Conservation (phyloP, 2,113 vertebrate species). For the Hepsetus odoe region DNA sequence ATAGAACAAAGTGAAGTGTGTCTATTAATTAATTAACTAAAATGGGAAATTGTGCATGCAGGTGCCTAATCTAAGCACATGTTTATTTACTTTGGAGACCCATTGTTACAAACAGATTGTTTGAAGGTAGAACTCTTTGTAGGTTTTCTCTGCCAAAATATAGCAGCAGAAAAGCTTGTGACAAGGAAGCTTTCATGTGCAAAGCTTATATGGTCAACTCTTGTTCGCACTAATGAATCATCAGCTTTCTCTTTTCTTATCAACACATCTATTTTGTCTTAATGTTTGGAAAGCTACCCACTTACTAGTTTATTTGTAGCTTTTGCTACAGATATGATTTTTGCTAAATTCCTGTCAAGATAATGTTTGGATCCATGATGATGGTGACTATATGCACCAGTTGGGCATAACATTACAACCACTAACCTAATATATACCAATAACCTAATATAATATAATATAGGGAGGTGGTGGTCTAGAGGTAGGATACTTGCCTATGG, state of each 20-base stretch:
- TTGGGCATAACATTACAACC: too few relatives aligned
- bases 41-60: background rate
- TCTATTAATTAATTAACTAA: background rate
- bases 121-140: background rate
- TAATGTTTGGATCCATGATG: too few relatives aligned
- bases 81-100: background rate
- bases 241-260: slow-evolving; percentile 9
- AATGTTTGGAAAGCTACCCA: background rate
- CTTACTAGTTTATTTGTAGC: too few relatives aligned
- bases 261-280: background rate
- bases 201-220: slow-evolving; percentile 30
- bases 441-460: too few relatives aligned
- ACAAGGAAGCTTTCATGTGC: slow-evolving; percentile 40
- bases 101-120: background rate
- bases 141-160: slow-evolving; percentile 10
- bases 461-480: too few relatives aligned
- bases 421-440: too few relatives aligned
- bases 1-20: background rate
- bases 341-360: too few relatives aligned
- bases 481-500: too few relatives aligned
- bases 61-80: background rate
- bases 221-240: slow-evolving; percentile 18
- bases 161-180: slow-evolving; percentile 11
- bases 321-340: too few relatives aligned
- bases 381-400: too few relatives aligned